phyloP scores from a whole-genome alignment of 23 tunicate genomes.

The Trididemnum clinides region DNA sequence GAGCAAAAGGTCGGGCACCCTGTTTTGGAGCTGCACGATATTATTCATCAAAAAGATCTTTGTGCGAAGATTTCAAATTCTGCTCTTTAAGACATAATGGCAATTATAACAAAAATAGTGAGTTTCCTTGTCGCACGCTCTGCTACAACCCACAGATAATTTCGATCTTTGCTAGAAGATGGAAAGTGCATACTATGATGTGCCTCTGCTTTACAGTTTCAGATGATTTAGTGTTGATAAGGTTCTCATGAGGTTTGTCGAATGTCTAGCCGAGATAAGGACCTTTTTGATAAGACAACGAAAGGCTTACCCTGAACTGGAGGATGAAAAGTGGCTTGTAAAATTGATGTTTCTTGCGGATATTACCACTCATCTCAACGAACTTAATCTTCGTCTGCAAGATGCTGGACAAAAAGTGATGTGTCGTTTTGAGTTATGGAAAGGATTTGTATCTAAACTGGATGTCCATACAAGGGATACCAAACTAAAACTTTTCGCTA shows the following conservation, averaged over 20 bases:
- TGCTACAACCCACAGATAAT: slow-evolving; percentile 30
- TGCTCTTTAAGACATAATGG: neutral
- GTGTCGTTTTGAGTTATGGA: slow-evolving; percentile 37
- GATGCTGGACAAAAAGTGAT: slow-evolving; percentile 18
- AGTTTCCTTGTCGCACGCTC: slow-evolving; percentile 22
- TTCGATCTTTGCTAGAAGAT: slow-evolving; percentile 41
- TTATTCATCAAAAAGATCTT: neutral
- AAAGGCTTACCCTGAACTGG: slow-evolving; percentile 37
- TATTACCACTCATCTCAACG: slow-evolving; percentile 36
- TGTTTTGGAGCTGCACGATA: neutral
- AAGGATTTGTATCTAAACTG: slow-evolving; percentile 26
- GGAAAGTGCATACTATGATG: slow-evolving; percentile 26
- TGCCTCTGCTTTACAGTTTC: neutral
- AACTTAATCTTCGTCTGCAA: slow-evolving; percentile 43
- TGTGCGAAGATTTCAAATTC: slow-evolving; percentile 13
- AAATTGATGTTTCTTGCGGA: slow-evolving; percentile 27
- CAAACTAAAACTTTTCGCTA: slow-evolving; percentile 18
- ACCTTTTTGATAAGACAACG: slow-evolving; percentile 6
- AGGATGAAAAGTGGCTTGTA: slow-evolving; percentile 34
- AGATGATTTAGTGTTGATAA: neutral
- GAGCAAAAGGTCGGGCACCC: neutral
- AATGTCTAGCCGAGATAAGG: slow-evolving; percentile 26
- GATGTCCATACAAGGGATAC: no score
- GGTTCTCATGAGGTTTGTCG: slow-evolving; percentile 30
- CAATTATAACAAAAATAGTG: neutral